Conservation (phyloP, 2,113 vertebrate genomes). For the Phaethornis superciliosus region DNA sequence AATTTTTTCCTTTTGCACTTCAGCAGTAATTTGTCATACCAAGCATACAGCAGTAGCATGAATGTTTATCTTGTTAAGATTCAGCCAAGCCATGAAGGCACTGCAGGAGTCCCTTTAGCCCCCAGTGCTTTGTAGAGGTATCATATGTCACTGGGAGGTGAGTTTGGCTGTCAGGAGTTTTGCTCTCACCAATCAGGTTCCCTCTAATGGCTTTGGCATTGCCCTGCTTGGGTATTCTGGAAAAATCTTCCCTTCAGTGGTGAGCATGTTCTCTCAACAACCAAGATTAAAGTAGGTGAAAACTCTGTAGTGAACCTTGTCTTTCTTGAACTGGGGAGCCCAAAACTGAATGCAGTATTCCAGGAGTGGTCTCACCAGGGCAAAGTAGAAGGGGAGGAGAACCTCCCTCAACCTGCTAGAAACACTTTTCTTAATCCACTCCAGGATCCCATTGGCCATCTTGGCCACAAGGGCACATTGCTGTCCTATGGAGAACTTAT, state of each 20-base stretch:
- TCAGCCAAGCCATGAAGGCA: not conserved
- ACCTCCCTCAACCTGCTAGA: no score
- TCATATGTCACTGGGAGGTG: not conserved
- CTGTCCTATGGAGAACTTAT: no score
- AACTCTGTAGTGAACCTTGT: not conserved
- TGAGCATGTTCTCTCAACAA: not conserved
- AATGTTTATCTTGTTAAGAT: not conserved
- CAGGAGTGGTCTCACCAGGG: no score
- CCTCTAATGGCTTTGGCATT: not conserved
- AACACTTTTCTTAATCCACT: no score
- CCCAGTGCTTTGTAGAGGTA: not conserved
- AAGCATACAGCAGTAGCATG: not conserved
- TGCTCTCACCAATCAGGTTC: not conserved
- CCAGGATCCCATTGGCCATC: no score
- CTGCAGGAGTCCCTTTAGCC: not conserved
- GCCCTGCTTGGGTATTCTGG: not conserved
- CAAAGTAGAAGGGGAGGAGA: no score
- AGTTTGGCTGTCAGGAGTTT: not conserved
- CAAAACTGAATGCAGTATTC: no score
- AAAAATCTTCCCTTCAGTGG: not conserved
- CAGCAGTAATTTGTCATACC: not conserved
- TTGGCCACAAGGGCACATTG: no score
- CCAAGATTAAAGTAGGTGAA: not conserved
- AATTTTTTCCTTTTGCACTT: not conserved
- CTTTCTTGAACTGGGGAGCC: no score